Conservation (phyloP, 2,797 vertebrate genomes). For the Anableps anableps region DNA sequence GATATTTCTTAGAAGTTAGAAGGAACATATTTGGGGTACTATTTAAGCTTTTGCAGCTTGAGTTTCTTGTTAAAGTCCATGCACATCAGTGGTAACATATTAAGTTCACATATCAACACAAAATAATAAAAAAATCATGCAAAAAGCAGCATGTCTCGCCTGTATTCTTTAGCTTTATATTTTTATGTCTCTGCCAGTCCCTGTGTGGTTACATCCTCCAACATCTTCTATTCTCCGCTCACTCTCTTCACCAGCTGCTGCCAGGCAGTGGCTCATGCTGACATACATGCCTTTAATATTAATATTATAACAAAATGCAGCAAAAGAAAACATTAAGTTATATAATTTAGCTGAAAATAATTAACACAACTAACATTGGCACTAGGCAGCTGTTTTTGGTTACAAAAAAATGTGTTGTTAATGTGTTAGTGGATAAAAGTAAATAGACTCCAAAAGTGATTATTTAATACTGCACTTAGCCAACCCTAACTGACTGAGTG, state of each 20-base stretch:
- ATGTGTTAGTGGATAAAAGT: conserved; percentile 52
- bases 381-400: conserved; percentile 38
- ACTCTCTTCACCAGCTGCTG: conserved; percentile 46
- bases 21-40: conserved; percentile 13
- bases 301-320: conserved; percentile 48
- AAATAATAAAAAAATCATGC: conserved; percentile 16
- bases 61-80: conserved; percentile 23
- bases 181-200: conserved; percentile 10
- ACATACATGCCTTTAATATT: conserved; percentile 60
- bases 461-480: conserved; percentile 28
- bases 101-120: conserved; percentile 18
- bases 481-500: conserved; percentile 6
- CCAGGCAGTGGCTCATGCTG: conserved; percentile 51
- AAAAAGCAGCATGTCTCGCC: conserved; percentile 18
- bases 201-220: conserved; percentile 13
- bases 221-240: not conserved
- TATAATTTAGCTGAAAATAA: conserved; percentile 42
- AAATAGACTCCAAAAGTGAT: conserved; percentile 41
- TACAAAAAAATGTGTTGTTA: not conserved
- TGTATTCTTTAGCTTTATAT: conserved; percentile 11
- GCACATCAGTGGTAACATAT: conserved; percentile 18
- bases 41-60: conserved; percentile 14
- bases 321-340: conserved; percentile 39
- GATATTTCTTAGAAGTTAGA: conserved; percentile 15
- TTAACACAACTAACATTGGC: conserved; percentile 43